A percentile compares a stretch with the other conserved stretches of the same genome.
phyloP scores from a whole-genome alignment of 1,140 invertebrate genomes.

The Pollicipes pollicipes region DNA sequence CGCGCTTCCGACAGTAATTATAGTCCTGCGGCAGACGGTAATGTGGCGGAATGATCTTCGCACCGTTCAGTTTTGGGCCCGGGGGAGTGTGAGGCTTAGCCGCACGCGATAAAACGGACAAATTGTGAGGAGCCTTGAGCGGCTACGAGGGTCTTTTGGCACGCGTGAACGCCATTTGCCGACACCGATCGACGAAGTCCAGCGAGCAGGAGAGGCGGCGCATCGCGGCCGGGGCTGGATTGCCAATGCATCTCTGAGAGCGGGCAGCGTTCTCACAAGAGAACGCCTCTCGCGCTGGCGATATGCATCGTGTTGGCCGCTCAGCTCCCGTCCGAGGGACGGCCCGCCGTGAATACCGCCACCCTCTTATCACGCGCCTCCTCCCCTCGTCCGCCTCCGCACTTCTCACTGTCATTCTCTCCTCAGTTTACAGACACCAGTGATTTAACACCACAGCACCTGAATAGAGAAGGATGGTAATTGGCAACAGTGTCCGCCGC shows the following conservation, averaged over 20 bases:
- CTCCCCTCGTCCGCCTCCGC: neutral
- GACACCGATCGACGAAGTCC: too few relatives aligned
- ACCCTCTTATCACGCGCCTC: neutral
- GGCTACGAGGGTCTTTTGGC: too few relatives aligned
- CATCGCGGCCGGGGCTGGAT: neutral
- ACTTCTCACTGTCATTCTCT: neutral
- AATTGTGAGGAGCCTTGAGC: too few relatives aligned
- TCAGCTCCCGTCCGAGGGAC: too few relatives aligned
- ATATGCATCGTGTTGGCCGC: too few relatives aligned
- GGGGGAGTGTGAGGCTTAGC: neutral
- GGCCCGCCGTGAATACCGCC: neutral
- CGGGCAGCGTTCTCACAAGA: too few relatives aligned
- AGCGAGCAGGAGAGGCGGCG: neutral
- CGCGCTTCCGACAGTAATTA: neutral
- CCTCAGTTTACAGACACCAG: neutral
- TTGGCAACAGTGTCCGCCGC: neutral
- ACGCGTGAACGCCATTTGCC: too few relatives aligned
- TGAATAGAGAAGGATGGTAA: neutral
- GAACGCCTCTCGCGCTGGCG: too few relatives aligned
- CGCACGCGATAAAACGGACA: too few relatives aligned
- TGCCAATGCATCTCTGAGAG: neutral
- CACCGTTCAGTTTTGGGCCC: too few relatives aligned
- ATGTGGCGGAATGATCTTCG: neutral
- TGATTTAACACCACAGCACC: neutral
- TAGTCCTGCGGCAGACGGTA: neutral